Evolutionary conservation across 2,113 vertebrate genomes (phyloP), one percentile per base, ranked within the genome.

Genomic region (Dendrocopos noguchii): DNA sequence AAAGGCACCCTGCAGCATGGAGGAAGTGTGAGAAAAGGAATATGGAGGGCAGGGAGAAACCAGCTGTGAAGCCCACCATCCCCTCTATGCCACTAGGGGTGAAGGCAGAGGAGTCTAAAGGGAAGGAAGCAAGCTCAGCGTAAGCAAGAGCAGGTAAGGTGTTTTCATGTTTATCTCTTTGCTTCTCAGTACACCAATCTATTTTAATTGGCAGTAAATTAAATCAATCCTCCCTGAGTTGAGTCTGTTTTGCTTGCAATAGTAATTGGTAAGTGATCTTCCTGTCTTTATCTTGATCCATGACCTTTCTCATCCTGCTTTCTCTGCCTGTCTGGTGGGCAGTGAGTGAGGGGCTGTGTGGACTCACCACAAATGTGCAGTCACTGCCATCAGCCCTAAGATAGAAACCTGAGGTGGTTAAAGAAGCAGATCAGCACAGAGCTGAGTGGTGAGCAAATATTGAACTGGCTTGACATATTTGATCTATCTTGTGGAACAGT

Each of bases 21-120:
- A 27, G 47, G 7, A 73, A 19, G 19, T 9, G 12, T 53, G 11
- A 71, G 24, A 66, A 65, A 53, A 19, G 52, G 17, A 31, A 78
- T 42, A n/a, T 27, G 36, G 67, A 17, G 7, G 8, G 7, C 15
- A 73, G 50, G 46, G 34, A 29, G 34, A 53, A 53, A 55, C 18
- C 0, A 1, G 5, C 24, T n/a, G 19, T 57, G 57, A 65, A 27
- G 9, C 8, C 7, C 13, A 7, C 24, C 8, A 36, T 36, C 12
- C 11, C 24, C 8, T 60, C 24, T 53, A 34, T 57, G 31, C 19
- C 47, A 20, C 52, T 22, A 53, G 31, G 27, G 10, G 7, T 0
- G 2, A 15, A 24, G 5, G 4, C 20, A 2, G 25, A 44, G 52
- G 12, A 70, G 19, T 5, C 33, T n/a, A 20, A 50, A 65, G 15